These are phyloP conservation scores for Steinernema carpocapsae DNA, from an alignment of 2,888 invertebrate species.

Conservation along the genomic window DNA sequence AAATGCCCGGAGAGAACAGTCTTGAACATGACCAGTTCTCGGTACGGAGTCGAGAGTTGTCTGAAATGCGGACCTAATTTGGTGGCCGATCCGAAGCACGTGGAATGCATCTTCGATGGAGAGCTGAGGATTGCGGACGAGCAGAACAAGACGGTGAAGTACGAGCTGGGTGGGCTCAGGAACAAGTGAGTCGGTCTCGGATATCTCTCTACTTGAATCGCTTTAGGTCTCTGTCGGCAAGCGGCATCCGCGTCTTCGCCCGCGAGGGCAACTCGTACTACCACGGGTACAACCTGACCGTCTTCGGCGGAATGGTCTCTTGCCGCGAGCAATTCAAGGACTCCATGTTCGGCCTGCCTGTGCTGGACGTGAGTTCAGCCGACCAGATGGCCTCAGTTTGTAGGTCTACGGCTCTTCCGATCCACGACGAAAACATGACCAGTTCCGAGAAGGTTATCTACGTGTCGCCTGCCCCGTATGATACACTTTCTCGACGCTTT, in stretches of 20 bases:
- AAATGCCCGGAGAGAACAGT: constrained; percentile 71
- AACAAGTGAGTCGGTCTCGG: constrained; percentile 35
- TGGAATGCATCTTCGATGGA: constrained; percentile 69
- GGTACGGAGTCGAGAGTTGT: constrained; percentile 50
- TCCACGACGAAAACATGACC: constrained; percentile 41
- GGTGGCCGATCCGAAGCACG: constrained; percentile 51
- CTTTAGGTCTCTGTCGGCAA: constrained; percentile 69
- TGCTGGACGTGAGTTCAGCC: constrained; percentile 23
- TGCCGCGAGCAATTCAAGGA: constrained; percentile 54
- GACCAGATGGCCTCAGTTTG: constrained; percentile 49
- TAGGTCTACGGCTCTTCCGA: constrained; percentile 61
- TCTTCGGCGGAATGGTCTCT: constrained; percentile 52
- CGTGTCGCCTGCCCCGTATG: constrained; percentile 57
- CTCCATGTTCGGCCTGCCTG: constrained; percentile 5
- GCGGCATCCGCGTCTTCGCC: constrained; percentile 69
- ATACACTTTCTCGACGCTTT: neutral
- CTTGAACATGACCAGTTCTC: constrained; percentile 54
- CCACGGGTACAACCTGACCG: constrained; percentile 62
- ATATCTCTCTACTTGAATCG: neutral
- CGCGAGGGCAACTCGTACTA: constrained; percentile 67
- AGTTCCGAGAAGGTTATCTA: constrained; percentile 44
- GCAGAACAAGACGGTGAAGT: constrained; percentile 48
- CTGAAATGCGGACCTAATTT: constrained; percentile 59
- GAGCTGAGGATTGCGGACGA: constrained; percentile 45
- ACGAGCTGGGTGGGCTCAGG: constrained; percentile 53